Evolutionary conservation across 37 sponge, comb jelly and placozoan species (phyloP), one percentile per base, ranked within the genome.

Genomic region (Geodia barretti): DNA sequence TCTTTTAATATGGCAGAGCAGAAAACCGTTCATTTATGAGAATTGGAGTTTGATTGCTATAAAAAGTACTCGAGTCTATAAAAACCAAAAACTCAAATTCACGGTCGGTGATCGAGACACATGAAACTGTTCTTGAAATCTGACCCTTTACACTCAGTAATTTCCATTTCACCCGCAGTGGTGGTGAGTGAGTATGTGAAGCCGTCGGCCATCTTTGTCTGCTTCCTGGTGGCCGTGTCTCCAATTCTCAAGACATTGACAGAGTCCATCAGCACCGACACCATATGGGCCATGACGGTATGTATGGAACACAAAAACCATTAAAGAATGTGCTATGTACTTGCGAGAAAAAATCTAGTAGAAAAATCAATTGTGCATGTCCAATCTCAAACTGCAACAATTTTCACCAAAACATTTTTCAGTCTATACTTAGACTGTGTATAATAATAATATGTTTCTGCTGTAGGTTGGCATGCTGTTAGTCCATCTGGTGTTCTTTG

Each of bases 221-320:
- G 70, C 3, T 85, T 83, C 74, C 73, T 90, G 38, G 79, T 58
- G 43, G 80, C 47, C 0, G 76, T 89, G 25, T 89, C 93, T 14
- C 89, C 93, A 14, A 59, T 93, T 19, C 61, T 93, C 39, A 79
- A 74, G 68, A 85, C 93, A 26, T 72, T 93, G 14, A 93, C 93
- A 38, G 84, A 90, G 65, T 80, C 95, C 47, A 90, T 94, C 82
- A 90, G 91, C 31, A 82, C 88, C 8, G 95, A 94, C 79, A 90
- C 95, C 30, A 75, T 90, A 19, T 90, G 92, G 83, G 88, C 91
- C 24, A 94, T 94, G 95, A 84, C 91, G 19, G 95, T 94, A 68
- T 70, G 88, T 71, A 9, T 33, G 24, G 26, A 20, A 19, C 37
- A n/a, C n/a, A n/a, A n/a, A n/a, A n/a, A n/a, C n/a, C n/a, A n/a